These are phyloP conservation scores for Solenopsis fugax DNA, from an alignment of 1,140 invertebrate genomes.

Conservation along the genomic window DNA sequence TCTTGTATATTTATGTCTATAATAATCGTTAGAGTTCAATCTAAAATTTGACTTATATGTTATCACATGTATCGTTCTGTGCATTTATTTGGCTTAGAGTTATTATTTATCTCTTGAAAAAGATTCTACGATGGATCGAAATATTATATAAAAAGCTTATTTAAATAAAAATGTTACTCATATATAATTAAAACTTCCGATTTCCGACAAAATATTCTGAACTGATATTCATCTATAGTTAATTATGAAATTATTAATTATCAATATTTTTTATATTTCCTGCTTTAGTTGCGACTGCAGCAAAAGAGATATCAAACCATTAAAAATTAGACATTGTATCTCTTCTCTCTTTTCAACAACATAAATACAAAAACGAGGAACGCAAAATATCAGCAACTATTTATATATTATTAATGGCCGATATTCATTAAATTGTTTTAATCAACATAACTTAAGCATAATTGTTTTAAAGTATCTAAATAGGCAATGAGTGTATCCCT, in stretches of 20 bases:
- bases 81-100: not conserved
- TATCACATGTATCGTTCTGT: not conserved
- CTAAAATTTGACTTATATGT: not conserved
- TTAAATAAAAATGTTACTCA: not conserved
- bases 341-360: not conserved
- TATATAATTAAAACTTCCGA: not conserved
- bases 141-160: not conserved
- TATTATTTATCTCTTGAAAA: not conserved
- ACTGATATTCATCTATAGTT: not conserved
- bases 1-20: not conserved
- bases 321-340: constrained; percentile 3
- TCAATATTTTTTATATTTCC: not conserved
- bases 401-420: too few relatives aligned
- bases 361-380: not conserved
- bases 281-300: not conserved
- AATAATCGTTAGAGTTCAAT: not conserved
- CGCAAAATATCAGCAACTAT: not conserved
- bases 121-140: not conserved
- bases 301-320: not conserved
- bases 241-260: not conserved
- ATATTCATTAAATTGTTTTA: not conserved
- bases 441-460: constrained; percentile 16
- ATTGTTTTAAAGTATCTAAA: constrained; percentile 17
- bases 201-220: not conserved
- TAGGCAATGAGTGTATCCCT: not conserved